Base-by-base conservation (phyloP, 2,113 vertebrate genomes). In the Scomber scombrus region DNA sequence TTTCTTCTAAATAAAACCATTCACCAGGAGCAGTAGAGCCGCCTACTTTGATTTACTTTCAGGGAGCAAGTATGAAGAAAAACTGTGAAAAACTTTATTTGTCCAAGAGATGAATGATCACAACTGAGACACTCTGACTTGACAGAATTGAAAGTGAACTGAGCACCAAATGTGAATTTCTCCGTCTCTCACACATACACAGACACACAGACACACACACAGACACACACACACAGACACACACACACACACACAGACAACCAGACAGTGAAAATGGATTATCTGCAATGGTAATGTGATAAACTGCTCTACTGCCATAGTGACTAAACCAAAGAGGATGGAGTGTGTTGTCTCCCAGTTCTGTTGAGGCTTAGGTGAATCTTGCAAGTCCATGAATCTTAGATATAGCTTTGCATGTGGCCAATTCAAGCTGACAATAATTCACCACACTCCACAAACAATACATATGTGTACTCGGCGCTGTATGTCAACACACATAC, bases 221-320 rank as follows among this genome's bases (percentile, higher is more conserved):
- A n/a, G n/a, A n/a, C n/a, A 15, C 13, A 45, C 57, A 40, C 0
- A n/a, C 15, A 47, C 34, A 40, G 2, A 40, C 34, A 40, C 7
- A 18, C 55, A 18, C 23, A 73, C 13, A 16, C 9, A 52, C 40
- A 62, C 31, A 75, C 16, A 60, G 50, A 23, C 57, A 50, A 72
- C 29, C 19, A 66, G 57, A 46, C 26, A 56, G 57, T 45, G 55
- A 65, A 71, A 69, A 80, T 55, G 52, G 65, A 83, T 85, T 58
- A 84, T 78, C 60, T 45, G 43, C 45, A 26, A 74, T 72, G 64
- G 21, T 80, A 63, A 76, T 66, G 40, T 83, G 58, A 79, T 81
- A 60, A 79, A 88, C 63, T 56, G 23, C 70, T 45, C 57, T 9
- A n/a, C 51, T 65, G 68, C 56, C 45, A 21, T 31, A 40, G 75